Conservation (phyloP, 2,888 invertebrate species). For the Meiosimyza decipiens region DNA sequence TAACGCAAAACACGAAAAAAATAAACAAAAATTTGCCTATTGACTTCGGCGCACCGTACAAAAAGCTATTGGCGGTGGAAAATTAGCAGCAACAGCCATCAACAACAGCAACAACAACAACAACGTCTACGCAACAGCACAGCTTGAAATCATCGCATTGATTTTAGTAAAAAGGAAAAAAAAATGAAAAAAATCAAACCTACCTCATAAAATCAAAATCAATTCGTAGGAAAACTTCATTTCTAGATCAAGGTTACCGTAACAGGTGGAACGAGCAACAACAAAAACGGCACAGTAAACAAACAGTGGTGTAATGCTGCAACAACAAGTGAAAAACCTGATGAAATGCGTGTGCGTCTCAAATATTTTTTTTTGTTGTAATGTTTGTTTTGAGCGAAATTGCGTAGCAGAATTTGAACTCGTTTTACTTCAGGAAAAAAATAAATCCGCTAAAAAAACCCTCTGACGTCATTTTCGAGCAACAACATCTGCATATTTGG, state of each 20-base stretch:
- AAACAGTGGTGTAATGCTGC: neutral
- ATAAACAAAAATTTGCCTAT: constrained; percentile 21
- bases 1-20: neutral
- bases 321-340: constrained; percentile 25
- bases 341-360: constrained; percentile 25
- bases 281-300: neutral
- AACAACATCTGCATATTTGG: constrained; percentile 7
- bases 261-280: constrained; percentile 14
- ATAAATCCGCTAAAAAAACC: neutral
- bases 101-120: neutral
- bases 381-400: neutral
- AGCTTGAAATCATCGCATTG: neutral
- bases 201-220: constrained; percentile 1
- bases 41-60: neutral
- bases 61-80: neutral
- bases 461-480: constrained; percentile 21
- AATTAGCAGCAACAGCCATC: constrained; percentile 6
- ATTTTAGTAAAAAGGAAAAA: neutral
- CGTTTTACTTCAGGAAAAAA: constrained; percentile 23
- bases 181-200: neutral
- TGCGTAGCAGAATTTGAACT: constrained; percentile 22
- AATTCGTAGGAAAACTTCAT: constrained; percentile 9
- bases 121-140: neutral
- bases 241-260: constrained; percentile 33
- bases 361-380: neutral